Evolutionary conservation across 2,888 invertebrate genomes (phyloP), one percentile per base, ranked within the genome.

Genomic region (Pegoplata infirma): DNA sequence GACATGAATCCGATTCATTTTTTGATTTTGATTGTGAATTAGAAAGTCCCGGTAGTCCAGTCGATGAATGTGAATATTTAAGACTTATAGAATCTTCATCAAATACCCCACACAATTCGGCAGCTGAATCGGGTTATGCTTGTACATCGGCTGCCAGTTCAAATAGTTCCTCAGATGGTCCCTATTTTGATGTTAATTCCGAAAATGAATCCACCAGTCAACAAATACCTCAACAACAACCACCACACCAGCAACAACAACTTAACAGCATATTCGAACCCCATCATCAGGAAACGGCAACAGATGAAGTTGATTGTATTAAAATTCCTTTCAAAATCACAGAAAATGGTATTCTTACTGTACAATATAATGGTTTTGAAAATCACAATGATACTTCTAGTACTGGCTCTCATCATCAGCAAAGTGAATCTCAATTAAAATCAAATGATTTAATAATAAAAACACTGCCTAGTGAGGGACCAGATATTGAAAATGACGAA

Each of bases 41-140:
- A 90, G 93, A 93, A 80, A 93, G 93, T 78, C 93, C 94, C 0
- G 92, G 92, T 59, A 94, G 94, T 82, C 94, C 94, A 0, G 92
- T 91, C 58, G 94, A 94, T 81, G 91, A 92, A 82, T 90, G 90
- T 81, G 93, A 93, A 86, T 90, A 91, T 74, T 90, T 91, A 75
- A 86, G 89, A 80, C 84, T 90, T 56, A 89, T 90, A 84, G 90
- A 85, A 89, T 92, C 91, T 83, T 91, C 91, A 83, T 91, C 91
- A 82, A 91, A 90, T 80, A 91, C 90, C 77, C 89, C 91, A 23
- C 91, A 90, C 81, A 89, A 87, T 78, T 89, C 87, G 83, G 90
- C 86, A 76, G 87, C 87, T 82, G 92, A 91, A 74, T 90, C 91
- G 1, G 91, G 90, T 19, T 90, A 89, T 85, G 88, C 91, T 2